phyloP scores from a whole-genome alignment of 2,113 vertebrate species.

The Microtus montanus region DNA sequence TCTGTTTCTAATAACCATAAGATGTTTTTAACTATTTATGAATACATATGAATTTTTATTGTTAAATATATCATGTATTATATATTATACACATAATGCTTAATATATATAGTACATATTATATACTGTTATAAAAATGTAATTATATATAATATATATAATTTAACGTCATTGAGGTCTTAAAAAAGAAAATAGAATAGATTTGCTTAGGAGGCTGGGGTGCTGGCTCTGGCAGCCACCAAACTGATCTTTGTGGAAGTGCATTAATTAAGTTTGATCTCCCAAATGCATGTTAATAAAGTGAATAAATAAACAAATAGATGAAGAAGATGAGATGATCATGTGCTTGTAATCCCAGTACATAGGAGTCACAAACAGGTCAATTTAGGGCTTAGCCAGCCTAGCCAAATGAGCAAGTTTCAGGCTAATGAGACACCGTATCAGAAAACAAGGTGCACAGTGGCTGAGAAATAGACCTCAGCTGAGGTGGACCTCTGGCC shows the following conservation, averaged over 20 bases:
- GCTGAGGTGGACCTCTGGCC: neutral
- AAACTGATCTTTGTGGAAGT: neutral
- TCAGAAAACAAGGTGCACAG: neutral
- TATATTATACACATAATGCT: neutral
- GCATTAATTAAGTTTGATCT: neutral
- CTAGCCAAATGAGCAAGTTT: neutral
- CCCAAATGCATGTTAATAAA: neutral
- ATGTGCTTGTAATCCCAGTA: neutral
- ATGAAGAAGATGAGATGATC: neutral
- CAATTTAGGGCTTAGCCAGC: neutral
- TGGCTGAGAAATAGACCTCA: neutral
- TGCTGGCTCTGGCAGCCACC: neutral
- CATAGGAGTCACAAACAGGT: neutral
- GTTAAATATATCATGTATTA: neutral
- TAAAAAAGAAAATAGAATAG: slow-evolving; percentile 22
- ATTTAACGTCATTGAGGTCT: neutral
- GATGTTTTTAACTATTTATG: neutral
- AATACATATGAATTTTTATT: neutral
- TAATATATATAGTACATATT: neutral
- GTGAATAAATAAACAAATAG: neutral
- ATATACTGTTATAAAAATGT: no score
- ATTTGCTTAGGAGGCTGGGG: neutral
- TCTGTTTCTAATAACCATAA: neutral
- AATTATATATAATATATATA: neutral
- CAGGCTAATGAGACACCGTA: neutral